phyloP scores from a whole-genome alignment of 2,113 vertebrate species.

The Aleadryas rufinucha region DNA sequence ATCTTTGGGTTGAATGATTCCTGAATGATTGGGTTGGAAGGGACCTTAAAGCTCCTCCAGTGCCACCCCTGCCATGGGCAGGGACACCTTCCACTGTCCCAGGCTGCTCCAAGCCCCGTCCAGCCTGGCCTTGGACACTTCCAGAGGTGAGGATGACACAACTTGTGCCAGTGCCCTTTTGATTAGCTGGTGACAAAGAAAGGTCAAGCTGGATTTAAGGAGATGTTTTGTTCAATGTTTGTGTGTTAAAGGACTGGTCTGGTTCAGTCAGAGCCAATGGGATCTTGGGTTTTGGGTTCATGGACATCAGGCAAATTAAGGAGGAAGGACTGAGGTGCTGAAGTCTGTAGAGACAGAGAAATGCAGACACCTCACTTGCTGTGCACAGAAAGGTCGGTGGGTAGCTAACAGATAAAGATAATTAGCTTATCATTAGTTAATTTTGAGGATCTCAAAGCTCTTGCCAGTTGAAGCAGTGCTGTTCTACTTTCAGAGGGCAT shows the following conservation, averaged over 20 bases:
- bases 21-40: background rate
- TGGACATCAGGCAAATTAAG: background rate
- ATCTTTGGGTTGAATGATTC: background rate
- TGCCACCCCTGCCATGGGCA: background rate
- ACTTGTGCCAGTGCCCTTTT: background rate
- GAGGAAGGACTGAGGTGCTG: background rate
- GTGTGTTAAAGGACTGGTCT: background rate
- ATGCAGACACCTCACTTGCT: background rate
- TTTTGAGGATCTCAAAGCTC: background rate
- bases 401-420: background rate
- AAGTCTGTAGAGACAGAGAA: background rate
- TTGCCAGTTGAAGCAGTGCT: rapidly evolving
- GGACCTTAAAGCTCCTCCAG: background rate
- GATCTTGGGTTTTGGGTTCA: background rate
- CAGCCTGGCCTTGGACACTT: background rate
- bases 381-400: background rate
- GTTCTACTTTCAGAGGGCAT: background rate
- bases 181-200: background rate
- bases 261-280: background rate
- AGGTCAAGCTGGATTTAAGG: background rate
- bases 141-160: background rate
- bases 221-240: background rate
- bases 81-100: background rate
- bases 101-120: rapidly evolving
- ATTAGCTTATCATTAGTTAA: background rate